Conservation (phyloP, 2,113 vertebrate species). For the Clarias macrocephalus region DNA sequence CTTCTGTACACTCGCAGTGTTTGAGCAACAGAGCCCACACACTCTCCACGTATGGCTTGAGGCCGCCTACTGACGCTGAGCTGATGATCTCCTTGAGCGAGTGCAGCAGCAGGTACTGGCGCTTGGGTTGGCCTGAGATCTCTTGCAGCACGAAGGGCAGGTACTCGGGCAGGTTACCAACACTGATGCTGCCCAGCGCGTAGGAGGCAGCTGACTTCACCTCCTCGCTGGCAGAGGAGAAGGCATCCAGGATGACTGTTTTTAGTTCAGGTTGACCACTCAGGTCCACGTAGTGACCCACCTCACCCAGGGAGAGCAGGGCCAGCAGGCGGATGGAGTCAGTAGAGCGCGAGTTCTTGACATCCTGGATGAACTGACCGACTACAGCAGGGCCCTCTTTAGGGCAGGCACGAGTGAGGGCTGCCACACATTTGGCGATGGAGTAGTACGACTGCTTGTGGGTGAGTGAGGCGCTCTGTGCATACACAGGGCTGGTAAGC, state of each 20-base stretch:
- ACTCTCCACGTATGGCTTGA: constrained; percentile 95
- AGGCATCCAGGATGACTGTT: constrained; percentile 95
- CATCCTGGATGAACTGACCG: constrained; percentile 98
- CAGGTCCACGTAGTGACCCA: constrained; percentile 96
- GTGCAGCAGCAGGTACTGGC: constrained; percentile 96
- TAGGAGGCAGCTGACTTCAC: constrained; percentile 97
- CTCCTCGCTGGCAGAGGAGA: constrained; percentile 97
- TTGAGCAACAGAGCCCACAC: constrained; percentile 94
- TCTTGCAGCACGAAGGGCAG: constrained; percentile 98
- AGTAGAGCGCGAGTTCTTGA: constrained; percentile 97
- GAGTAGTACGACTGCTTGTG: constrained; percentile 99
- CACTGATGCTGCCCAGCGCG: constrained; percentile 93
- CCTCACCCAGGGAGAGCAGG: constrained; percentile 93
- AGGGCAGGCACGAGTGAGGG: constrained; percentile 93
- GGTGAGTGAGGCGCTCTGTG: constrained; percentile 89
- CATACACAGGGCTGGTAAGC: constrained; percentile 95
- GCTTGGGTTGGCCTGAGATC: constrained; percentile 94
- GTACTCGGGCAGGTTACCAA: constrained; percentile 97
- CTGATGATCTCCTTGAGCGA: constrained; percentile 99
- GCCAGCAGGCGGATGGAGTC: constrained; percentile 96
- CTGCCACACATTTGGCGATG: constrained; percentile 97
- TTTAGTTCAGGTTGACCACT: constrained; percentile 96
- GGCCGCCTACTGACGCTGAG: constrained; percentile 88
- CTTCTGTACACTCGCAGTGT: constrained; percentile 97
- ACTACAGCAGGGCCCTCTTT: constrained; percentile 95